Conservation (phyloP, 2,113 vertebrate genomes). For the Otus sunia region DNA sequence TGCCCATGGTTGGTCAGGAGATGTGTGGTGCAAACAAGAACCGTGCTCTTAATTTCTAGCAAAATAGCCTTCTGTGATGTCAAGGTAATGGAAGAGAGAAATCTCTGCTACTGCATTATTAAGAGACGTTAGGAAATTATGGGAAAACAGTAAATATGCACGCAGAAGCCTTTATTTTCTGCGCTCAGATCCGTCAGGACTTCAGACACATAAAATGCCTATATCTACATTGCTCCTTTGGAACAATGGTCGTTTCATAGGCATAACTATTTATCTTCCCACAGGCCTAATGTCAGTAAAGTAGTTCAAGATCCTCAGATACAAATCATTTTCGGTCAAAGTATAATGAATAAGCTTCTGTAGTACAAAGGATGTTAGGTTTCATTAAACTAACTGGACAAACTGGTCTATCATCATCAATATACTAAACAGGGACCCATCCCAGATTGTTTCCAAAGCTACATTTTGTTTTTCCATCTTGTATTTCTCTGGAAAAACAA, state of each 20-base stretch:
- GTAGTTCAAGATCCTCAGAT: not conserved
- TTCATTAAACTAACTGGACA: not conserved
- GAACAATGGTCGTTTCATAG: not conserved
- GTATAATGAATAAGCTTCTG: not conserved
- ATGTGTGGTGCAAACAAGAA: not conserved
- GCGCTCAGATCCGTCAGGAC: not conserved
- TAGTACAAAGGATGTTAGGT: not conserved
- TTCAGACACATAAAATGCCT: not conserved
- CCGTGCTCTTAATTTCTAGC: not conserved
- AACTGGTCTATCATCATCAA: not conserved
- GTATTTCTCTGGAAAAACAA: not conserved
- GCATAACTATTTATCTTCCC: not conserved
- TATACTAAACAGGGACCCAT: not conserved
- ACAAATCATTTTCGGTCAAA: not conserved
- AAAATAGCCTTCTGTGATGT: not conserved
- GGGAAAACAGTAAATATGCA: not conserved
- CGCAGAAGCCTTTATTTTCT: not conserved
- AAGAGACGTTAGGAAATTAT: not conserved
- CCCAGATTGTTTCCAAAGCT: not conserved
- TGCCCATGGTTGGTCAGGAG: accelerated
- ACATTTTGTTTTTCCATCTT: not conserved
- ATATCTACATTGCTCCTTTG: not conserved
- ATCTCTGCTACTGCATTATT: not conserved
- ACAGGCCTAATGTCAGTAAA: not conserved
- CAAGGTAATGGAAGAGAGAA: not conserved